Evolutionary conservation across 2,888 invertebrate genomes (phyloP).

Genomic region (Dryomyza anilis): DNA sequence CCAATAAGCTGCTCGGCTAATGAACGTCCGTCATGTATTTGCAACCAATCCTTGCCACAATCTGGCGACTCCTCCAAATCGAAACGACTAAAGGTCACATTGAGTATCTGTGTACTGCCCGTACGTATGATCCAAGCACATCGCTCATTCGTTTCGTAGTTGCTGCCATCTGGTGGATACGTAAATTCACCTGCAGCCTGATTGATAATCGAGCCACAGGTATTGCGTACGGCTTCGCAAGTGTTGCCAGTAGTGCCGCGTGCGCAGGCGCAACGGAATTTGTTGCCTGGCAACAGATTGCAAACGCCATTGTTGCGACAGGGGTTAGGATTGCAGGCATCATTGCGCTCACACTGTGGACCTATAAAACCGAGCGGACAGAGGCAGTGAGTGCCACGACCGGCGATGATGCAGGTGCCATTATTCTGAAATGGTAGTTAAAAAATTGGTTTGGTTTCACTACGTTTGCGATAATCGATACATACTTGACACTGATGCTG

Average conservation of each 20-base stretch:
- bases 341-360: slow-evolving; percentile 65
- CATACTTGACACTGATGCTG: slow-evolving; percentile 64
- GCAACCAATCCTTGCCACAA: slow-evolving; percentile 73
- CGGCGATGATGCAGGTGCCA: slow-evolving; percentile 48
- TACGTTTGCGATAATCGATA: neutral
- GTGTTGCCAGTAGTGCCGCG: slow-evolving; percentile 69
- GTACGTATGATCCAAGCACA: slow-evolving; percentile 84
- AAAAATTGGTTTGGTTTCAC: neutral
- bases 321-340: slow-evolving; percentile 74
- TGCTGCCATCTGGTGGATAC: slow-evolving; percentile 65
- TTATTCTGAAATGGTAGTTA: slow-evolving; percentile 61
- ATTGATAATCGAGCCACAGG: slow-evolving; percentile 67
- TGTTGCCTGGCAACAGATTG: slow-evolving; percentile 35
- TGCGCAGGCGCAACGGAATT: slow-evolving; percentile 70
- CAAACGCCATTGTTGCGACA: slow-evolving; percentile 86
- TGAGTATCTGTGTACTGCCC: slow-evolving; percentile 70
- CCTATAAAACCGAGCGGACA: slow-evolving; percentile 62
- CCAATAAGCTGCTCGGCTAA: slow-evolving; percentile 75
- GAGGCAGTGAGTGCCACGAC: slow-evolving; percentile 48
- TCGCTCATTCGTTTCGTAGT: slow-evolving; percentile 68
- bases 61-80: slow-evolving; percentile 65
- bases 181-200: slow-evolving; percentile 66
- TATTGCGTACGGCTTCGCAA: slow-evolving; percentile 67
- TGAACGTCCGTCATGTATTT: slow-evolving; percentile 85
- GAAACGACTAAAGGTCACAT: slow-evolving; percentile 79